Percentiles rank a stretch among this genome's conserved stretches.
These are phyloP conservation scores for Yoshiicerus persimilis DNA, from an alignment of 1,140 invertebrate species.

Conservation along the genomic window DNA sequence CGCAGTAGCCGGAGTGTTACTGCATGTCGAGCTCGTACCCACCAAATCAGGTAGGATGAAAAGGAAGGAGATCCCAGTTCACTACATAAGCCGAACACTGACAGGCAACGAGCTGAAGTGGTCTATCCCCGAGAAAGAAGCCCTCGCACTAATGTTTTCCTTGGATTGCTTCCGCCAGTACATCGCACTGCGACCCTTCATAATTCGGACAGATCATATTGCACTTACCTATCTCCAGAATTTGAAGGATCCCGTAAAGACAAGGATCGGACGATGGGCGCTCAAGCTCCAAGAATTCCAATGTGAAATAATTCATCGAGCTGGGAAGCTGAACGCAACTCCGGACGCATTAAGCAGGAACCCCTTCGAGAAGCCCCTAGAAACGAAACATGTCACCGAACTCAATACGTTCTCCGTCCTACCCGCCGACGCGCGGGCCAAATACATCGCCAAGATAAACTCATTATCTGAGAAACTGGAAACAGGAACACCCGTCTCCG, in stretches of 20 bases:
- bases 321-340: neutral
- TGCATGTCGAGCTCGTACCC: neutral
- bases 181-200: neutral
- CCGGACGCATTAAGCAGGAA: neutral
- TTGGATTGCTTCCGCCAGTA: neutral
- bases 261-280: neutral
- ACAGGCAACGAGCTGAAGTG: neutral
- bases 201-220: neutral
- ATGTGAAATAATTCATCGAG: neutral
- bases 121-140: neutral
- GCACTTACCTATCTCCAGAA: neutral
- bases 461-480: neutral
- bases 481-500: neutral
- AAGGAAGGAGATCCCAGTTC: neutral
- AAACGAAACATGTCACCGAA: neutral
- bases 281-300: neutral
- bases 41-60: neutral
- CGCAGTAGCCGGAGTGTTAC: neutral
- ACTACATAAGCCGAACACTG: neutral
- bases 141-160: neutral
- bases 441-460: neutral
- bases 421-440: no score
- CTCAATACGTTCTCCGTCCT: neutral
- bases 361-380: neutral
- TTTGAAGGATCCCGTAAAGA: neutral